Percentiles rank a stretch among this genome's conserved stretches.
These are phyloP conservation scores for Cottoperca gobio DNA, from an alignment of 2,797 vertebrate genomes.

Conservation along the genomic window DNA sequence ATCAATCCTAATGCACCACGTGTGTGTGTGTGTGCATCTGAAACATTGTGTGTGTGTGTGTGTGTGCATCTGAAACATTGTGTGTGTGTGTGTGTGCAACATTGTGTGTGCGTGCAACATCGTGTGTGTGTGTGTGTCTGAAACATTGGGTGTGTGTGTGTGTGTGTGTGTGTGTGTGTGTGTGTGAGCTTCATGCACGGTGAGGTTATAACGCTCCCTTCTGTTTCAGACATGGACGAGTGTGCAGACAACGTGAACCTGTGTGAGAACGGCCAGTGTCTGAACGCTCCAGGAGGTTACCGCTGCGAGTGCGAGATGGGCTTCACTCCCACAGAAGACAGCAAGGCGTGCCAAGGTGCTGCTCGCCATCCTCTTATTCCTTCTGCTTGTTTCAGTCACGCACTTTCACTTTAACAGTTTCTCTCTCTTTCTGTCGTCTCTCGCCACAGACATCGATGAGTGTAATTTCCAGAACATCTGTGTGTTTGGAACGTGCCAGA, in stretches of 20 bases:
- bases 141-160: no score
- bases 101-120: no score
- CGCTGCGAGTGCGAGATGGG: constrained; percentile 97
- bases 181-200: background rate
- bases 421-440: background rate
- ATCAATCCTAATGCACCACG: background rate
- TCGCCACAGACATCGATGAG: constrained; percentile 93
- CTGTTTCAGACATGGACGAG: constrained; percentile 91
- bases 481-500: constrained; percentile 93
- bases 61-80: no score
- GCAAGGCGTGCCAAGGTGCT: constrained; percentile 92
- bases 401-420: background rate
- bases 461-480: constrained; percentile 96
- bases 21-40: background rate
- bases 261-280: constrained; percentile 95
- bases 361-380: background rate
- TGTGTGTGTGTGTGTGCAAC: no score
- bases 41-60: no score
- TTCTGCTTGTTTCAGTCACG: background rate
- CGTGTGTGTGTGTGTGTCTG: no score
- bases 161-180: no score
- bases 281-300: constrained; percentile 93
- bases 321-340: constrained; percentile 94
- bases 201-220: background rate
- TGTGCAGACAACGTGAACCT: constrained; percentile 93